These are phyloP conservation scores for Dinomys branickii DNA, from an alignment of 2,113 vertebrate genomes.

Conservation along the genomic window DNA sequence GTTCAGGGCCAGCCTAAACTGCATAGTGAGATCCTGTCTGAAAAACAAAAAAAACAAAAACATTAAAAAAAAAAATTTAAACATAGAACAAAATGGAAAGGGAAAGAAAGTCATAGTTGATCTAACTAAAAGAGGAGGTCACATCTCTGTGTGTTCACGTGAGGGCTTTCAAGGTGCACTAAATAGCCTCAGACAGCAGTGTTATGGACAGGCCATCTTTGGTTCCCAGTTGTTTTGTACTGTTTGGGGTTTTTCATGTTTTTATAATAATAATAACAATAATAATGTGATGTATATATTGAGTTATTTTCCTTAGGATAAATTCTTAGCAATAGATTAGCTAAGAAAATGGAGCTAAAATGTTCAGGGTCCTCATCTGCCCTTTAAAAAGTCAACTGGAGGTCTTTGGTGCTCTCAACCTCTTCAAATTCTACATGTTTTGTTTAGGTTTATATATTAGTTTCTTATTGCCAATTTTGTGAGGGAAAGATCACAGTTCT, in stretches of 20 bases:
- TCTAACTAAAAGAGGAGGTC: not conserved
- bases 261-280: not conserved
- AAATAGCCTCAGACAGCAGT: accelerated
- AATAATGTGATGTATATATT: accelerated
- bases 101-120: not conserved
- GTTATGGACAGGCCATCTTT: accelerated
- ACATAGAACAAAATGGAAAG: not conserved
- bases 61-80: not conserved
- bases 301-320: not conserved
- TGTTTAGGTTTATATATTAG: not conserved
- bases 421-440: not conserved
- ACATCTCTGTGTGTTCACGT: not conserved
- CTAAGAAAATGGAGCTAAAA: not conserved
- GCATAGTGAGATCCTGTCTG: not conserved
- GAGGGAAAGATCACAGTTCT: not conserved
- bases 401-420: not conserved
- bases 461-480: not conserved
- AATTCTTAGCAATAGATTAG: not conserved
- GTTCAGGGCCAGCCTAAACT: not conserved
- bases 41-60: not conserved
- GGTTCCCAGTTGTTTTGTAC: not conserved
- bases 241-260: not conserved
- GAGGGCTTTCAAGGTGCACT: accelerated
- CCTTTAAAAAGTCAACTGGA: not conserved
- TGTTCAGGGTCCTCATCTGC: not conserved